phyloP scores from a whole-genome alignment of 2,113 vertebrate genomes.

The Onychostruthus taczanowskii region DNA sequence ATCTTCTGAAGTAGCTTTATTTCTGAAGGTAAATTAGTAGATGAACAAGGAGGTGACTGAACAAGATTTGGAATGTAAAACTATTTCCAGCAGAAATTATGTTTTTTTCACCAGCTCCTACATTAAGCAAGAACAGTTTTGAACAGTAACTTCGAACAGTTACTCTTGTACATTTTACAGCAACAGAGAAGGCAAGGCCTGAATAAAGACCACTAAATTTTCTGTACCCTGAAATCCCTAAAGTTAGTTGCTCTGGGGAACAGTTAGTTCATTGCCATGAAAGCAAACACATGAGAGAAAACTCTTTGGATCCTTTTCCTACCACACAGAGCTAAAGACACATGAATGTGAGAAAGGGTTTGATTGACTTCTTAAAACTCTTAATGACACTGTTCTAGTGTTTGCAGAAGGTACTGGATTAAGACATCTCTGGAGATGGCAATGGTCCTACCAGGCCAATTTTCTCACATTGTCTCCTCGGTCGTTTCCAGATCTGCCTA shows the following conservation, averaged over 20 bases:
- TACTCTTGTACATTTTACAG: not conserved
- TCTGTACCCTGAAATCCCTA: not conserved
- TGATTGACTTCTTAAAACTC: not conserved
- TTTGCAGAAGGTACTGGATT: not conserved
- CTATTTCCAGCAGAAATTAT: not conserved
- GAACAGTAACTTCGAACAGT: not conserved
- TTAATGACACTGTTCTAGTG: not conserved
- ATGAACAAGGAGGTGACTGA: not conserved
- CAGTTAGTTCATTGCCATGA: not conserved
- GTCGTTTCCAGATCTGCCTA: not conserved
- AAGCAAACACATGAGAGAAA: slow-evolving; percentile 29
- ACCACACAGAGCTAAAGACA: slow-evolving; percentile 29
- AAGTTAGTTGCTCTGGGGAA: slow-evolving; percentile 8
- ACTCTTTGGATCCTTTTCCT: slow-evolving; percentile 30
- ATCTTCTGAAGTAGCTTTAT: not conserved
- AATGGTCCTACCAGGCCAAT: not conserved
- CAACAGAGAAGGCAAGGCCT: not conserved
- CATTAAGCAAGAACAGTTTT: not conserved
- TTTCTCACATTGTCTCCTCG: not conserved
- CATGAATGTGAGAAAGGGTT: not conserved
- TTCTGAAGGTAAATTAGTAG: not conserved
- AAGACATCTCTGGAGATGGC: not conserved
- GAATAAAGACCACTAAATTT: slow-evolving; percentile 24
- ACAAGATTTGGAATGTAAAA: not conserved
- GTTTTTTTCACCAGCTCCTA: not conserved